Evolutionary conservation across 2,888 invertebrate species (phyloP).

Genomic region (Xanthostigma xanthostigma): DNA sequence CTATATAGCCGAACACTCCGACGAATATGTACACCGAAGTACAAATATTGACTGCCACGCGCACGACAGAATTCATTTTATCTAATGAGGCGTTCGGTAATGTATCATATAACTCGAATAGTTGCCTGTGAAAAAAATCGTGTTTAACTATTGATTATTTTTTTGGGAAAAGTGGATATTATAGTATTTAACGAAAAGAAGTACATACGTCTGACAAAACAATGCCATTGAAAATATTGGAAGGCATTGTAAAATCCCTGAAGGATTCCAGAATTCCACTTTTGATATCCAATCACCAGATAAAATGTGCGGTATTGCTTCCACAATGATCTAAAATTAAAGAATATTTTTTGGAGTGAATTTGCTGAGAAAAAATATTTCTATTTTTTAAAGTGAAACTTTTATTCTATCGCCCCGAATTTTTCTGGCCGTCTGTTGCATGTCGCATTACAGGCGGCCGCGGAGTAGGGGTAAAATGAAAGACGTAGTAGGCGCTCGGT

Average conservation of each 20-base stretch:
- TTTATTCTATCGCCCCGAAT: too few relatives aligned
- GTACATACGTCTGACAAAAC: constrained; percentile 83
- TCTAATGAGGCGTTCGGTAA: constrained; percentile 76
- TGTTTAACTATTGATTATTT: constrained; percentile 1
- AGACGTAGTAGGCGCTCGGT: too few relatives aligned
- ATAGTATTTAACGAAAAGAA: neutral
- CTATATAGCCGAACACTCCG: constrained; percentile 78
- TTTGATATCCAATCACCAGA: constrained; percentile 57
- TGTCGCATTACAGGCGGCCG: too few relatives aligned
- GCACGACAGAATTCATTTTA: constrained; percentile 77
- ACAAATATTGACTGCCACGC: constrained; percentile 82
- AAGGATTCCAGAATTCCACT: constrained; percentile 66
- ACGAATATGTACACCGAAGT: constrained; percentile 80
- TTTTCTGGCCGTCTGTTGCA: too few relatives aligned
- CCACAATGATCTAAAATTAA: constrained; percentile 50
- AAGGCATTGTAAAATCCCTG: constrained; percentile 77
- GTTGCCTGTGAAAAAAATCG: constrained; percentile 42
- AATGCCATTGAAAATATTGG: constrained; percentile 95
- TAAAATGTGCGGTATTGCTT: constrained; percentile 61
- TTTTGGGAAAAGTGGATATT: neutral
- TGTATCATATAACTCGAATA: constrained; percentile 87
- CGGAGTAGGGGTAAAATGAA: too few relatives aligned
- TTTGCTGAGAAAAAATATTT: neutral
- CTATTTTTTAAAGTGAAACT: too few relatives aligned
- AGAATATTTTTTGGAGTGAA: constrained; percentile 2